These are phyloP conservation scores for Pemphredon lugubris DNA, from an alignment of 2,888 invertebrate species.

Conservation along the genomic window DNA sequence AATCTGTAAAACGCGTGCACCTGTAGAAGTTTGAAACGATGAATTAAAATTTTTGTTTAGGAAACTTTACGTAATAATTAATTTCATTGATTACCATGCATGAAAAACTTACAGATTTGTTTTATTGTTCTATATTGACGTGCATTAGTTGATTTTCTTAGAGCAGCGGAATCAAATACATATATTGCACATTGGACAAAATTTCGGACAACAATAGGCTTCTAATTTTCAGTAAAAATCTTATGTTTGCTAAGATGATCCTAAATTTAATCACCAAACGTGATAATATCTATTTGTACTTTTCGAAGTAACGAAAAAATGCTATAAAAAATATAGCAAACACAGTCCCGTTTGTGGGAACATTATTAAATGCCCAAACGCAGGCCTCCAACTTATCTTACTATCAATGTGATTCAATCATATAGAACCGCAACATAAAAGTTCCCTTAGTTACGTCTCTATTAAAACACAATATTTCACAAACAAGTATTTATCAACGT, in stretches of 20 bases:
- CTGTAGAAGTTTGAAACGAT: conserved; percentile 17
- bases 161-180: conserved; percentile 30
- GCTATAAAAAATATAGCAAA: conserved; percentile 50
- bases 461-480: conserved; percentile 39
- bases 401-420: conserved; percentile 33
- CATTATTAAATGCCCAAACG: conserved; percentile 34
- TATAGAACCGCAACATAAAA: conserved; percentile 41
- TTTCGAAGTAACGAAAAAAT: conserved; percentile 56
- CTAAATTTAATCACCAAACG: conserved; percentile 48
- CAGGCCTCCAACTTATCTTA: conserved; percentile 39
- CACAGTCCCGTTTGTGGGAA: conserved; percentile 28
- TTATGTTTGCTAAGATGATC: conserved; percentile 50
- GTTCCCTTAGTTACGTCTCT: conserved; percentile 19
- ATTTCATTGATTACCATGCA: conserved; percentile 31
- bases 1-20: conserved; percentile 13
- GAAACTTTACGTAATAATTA: conserved; percentile 4
- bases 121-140: conserved; percentile 32
- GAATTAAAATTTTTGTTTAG: conserved; percentile 22
- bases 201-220: conserved; percentile 56
- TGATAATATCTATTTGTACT: conserved; percentile 66
- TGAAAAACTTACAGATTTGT: conserved; percentile 33
- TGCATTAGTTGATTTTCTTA: conserved; percentile 32
- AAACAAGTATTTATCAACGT: conserved; percentile 49
- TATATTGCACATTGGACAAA: conserved; percentile 57
- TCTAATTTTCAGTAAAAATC: conserved; percentile 55